phyloP scores from a whole-genome alignment of 2,797 vertebrate species.

The Atherinosoma microstoma region DNA sequence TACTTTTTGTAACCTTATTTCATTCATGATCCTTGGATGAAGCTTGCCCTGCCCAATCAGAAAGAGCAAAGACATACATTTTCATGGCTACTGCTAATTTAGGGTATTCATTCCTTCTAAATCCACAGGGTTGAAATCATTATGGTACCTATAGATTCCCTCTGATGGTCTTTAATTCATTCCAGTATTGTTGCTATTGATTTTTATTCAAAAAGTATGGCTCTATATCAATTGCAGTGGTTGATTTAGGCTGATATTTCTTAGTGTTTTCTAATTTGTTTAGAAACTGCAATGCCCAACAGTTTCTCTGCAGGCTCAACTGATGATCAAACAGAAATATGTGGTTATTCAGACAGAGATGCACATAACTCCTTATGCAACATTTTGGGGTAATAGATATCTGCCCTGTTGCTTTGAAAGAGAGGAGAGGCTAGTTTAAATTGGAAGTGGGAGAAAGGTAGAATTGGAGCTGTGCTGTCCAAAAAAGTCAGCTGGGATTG shows the following conservation, averaged over 20 bases:
- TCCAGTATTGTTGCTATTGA: background rate
- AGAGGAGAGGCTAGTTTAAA: conserved; percentile 8
- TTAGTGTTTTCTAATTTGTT: background rate
- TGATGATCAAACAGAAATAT: conserved; percentile 50
- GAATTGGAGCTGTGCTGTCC: conserved; percentile 44
- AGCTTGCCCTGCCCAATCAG: no score
- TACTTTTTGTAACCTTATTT: no score
- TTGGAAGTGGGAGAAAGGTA: conserved; percentile 41
- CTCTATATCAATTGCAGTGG: background rate
- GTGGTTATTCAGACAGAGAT: conserved; percentile 41
- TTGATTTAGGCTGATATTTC: background rate
- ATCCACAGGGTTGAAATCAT: no score
- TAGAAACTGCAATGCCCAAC: background rate
- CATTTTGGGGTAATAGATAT: conserved; percentile 69
- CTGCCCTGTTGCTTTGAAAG: conserved; percentile 62
- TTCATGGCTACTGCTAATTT: no score
- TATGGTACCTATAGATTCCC: no score
- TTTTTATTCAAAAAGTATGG: background rate
- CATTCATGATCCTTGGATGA: no score
- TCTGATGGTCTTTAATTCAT: no score
- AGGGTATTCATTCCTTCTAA: no score
- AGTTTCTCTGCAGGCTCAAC: background rate
- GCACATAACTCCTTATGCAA: conserved; percentile 59
- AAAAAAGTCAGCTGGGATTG: conserved; percentile 45
- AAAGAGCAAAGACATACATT: no score